Base-by-base conservation (phyloP, 92 coral and sea anemone species). In the Micromussa lordhowensis region DNA sequence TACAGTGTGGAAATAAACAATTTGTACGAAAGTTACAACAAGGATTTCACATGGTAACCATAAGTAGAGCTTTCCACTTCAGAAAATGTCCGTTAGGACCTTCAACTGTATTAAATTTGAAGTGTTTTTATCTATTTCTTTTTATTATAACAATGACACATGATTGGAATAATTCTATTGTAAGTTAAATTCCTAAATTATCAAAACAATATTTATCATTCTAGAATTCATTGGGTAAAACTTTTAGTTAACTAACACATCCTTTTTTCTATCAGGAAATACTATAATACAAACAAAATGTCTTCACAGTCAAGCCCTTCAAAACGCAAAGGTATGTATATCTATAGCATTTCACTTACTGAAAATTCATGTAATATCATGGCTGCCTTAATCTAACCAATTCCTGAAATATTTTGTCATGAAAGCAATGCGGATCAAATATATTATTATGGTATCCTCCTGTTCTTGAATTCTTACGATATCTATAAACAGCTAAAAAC, bases 81-180 rank as follows among this genome's bases (percentile, higher is more conserved):
- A 61, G 68, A 61, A 61, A 61, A 61, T 61, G 68, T 61, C 68
- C 68, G 68, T 61, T 61, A 61, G 68, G 68, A 61, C 68, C 68
- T 61, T 61, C 68, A 4, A 61, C 68, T 61, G 68, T 61, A 61
- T 61, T 61, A 61, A 61, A 61, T 61, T 61, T 61, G 68, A 61
- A 61, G 68, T 61, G 17, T 61, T 61, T 61, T 61, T 61, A 61
- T 61, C 17, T 61, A 11, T 61, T 61, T 61, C 11, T 61, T 61
- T 61, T 61, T 61, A 3, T 61, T 61, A 61, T 61, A 61, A 61
- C 68, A 61, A 61, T 22, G 68, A 61, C 68, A 61, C 68, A 61
- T 61, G 19, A 61, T 61, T 61, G 68, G 68, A 17, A 61, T 61
- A 61, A 61, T 61, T 61, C 68, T 61, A 22, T 61, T 61, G 68